A percentile compares a stretch with the other conserved stretches of the same genome.
phyloP scores from a whole-genome alignment of 2,113 vertebrate species.

The Campylomormyrus tamandua region DNA sequence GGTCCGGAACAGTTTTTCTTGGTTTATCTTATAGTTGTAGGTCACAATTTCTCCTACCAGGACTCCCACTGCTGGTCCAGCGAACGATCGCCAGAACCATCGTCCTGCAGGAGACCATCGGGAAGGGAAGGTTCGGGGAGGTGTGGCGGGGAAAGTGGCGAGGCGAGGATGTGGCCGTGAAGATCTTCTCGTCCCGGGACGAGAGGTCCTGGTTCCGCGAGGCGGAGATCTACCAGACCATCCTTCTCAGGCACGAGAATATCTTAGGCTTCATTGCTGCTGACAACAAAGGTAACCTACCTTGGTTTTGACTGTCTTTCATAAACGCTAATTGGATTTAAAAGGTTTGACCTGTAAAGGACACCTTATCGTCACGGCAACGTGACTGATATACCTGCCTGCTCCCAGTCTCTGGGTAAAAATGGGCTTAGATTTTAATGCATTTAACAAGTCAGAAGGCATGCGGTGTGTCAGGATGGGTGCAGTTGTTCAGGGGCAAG shows the following conservation, averaged over 20 bases:
- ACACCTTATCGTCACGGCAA: not conserved
- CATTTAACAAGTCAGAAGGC: not conserved
- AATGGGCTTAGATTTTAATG: not conserved
- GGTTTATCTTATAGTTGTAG: not conserved
- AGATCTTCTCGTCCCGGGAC: constrained; percentile 94
- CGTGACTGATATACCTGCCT: not conserved
- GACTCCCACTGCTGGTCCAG: constrained; percentile 87
- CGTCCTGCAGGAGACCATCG: constrained; percentile 88
- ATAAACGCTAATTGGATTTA: not conserved
- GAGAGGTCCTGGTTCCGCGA: constrained; percentile 96
- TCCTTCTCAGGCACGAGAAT: constrained; percentile 92
- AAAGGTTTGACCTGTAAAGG: not conserved
- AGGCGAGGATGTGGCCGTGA: constrained; percentile 93
- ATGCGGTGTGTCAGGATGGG: not conserved
- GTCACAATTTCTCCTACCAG: constrained; percentile 44
- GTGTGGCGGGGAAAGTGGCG: constrained; percentile 96
- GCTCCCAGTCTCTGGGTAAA: not conserved
- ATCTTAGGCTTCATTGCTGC: constrained; percentile 96
- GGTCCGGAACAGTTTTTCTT: not conserved
- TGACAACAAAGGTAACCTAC: constrained; percentile 83
- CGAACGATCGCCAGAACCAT: constrained; percentile 92
- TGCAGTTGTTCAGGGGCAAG: not conserved
- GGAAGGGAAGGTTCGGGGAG: constrained; percentile 89
- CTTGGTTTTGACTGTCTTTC: not conserved
- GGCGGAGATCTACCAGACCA: constrained; percentile 94